A percentile compares a stretch with the other conserved stretches of the same genome.
Evolutionary conservation across 2,113 vertebrate species (phyloP).

Genomic region (Pterocles gutturalis): DNA sequence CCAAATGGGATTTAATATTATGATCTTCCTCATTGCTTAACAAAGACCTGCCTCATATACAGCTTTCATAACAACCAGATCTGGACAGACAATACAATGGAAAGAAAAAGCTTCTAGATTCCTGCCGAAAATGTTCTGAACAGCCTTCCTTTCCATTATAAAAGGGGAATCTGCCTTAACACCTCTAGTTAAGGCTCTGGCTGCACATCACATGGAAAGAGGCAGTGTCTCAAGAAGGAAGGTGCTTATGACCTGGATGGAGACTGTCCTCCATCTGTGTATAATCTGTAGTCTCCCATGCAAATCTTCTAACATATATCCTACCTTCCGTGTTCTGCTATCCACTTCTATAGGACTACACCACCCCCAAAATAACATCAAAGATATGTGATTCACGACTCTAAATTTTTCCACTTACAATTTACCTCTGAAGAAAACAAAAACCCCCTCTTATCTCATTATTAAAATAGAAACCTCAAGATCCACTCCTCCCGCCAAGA

Average conservation of each 20-base stretch:
- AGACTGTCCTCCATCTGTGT: accelerated
- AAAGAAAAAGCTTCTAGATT: not conserved
- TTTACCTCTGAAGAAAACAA: not conserved
- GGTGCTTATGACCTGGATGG: not conserved
- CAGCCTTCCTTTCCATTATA: not conserved
- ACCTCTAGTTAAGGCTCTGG: not conserved
- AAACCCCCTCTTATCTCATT: not conserved
- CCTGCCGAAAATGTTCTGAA: not conserved
- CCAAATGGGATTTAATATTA: not conserved
- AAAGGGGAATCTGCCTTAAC: not conserved
- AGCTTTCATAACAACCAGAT: not conserved
- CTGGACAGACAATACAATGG: not conserved
- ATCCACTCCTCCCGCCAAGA: not conserved
- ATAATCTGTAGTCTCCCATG: not conserved
- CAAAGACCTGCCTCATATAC: not conserved
- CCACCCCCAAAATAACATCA: not conserved
- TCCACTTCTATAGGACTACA: not conserved
- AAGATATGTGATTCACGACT: not conserved
- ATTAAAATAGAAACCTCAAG: not conserved
- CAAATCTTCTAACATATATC: not conserved
- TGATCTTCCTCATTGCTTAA: not conserved
- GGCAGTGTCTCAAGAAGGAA: not conserved
- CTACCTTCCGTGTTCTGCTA: not conserved
- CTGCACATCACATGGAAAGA: not conserved
- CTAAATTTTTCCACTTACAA: not conserved